phyloP scores from a whole-genome alignment of 2,888 invertebrate genomes.

The Nineta flava region DNA sequence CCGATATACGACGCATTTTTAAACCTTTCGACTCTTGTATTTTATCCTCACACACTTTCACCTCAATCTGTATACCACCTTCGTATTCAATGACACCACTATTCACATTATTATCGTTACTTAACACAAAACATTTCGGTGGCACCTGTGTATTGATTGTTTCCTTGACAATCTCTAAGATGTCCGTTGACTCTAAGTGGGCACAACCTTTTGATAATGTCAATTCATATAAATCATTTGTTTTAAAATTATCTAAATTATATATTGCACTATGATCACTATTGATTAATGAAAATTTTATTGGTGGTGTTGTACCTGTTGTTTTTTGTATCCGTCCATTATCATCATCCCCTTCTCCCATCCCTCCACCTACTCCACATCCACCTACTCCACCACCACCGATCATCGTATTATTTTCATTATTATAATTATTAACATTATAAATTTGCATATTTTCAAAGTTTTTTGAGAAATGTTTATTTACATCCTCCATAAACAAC shows the following conservation, averaged over 20 bases:
- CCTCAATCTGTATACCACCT: constrained; percentile 72
- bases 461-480: constrained; percentile 4
- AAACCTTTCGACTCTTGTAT: constrained; percentile 57
- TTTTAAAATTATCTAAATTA: neutral
- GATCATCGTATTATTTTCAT: neutral
- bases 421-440: neutral
- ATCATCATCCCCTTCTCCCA: neutral
- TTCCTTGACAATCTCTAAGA: constrained; percentile 63
- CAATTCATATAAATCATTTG: constrained; percentile 42
- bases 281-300: constrained; percentile 17
- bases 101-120: constrained; percentile 29
- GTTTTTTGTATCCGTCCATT: constrained; percentile 20
- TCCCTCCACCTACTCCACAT: neutral
- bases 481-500: constrained; percentile 2
- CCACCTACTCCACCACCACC: too few relatives aligned
- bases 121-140: constrained; percentile 45
- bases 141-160: constrained; percentile 66
- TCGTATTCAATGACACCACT: constrained; percentile 31
- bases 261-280: neutral
- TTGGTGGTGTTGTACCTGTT: constrained; percentile 16
- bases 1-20: constrained; percentile 73
- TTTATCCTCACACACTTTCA: constrained; percentile 59
- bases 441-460: constrained; percentile 7
- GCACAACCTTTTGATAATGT: constrained; percentile 67
- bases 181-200: constrained; percentile 60